phyloP scores from a whole-genome alignment of 2,113 vertebrate species.

The Fukomys damarensis region DNA sequence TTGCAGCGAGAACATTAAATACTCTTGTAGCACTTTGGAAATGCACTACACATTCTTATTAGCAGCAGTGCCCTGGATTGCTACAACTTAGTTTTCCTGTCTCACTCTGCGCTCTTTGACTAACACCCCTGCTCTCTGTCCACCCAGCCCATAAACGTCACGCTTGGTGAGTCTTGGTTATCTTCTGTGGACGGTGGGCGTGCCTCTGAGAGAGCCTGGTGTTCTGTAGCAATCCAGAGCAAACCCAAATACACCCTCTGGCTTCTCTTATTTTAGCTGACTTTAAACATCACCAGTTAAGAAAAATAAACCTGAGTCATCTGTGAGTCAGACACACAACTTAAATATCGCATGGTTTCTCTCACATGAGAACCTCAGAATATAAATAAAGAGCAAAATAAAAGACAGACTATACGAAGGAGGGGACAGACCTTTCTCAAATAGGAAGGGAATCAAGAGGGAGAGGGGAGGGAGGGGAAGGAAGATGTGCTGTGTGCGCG shows the following conservation, averaged over 20 bases:
- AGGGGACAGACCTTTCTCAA: background rate
- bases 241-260: background rate
- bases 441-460: background rate
- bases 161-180: background rate
- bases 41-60: too few species aligned
- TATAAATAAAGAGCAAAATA: background rate
- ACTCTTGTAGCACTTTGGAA: background rate
- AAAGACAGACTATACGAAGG: background rate
- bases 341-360: background rate
- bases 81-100: background rate
- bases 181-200: too few species aligned
- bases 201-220: background rate
- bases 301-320: background rate
- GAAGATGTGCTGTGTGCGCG: background rate
- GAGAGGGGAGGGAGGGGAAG: background rate
- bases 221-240: background rate
- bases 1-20: background rate
- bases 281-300: background rate
- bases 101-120: background rate
- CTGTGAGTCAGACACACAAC: background rate
- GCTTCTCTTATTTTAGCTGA: background rate
- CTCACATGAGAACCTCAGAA: background rate
- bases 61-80: background rate
- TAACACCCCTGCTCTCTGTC: background rate
- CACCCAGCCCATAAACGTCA: background rate